These are phyloP conservation scores for Sigmodon hispidus DNA, from an alignment of 2,113 vertebrate genomes.

Conservation along the genomic window DNA sequence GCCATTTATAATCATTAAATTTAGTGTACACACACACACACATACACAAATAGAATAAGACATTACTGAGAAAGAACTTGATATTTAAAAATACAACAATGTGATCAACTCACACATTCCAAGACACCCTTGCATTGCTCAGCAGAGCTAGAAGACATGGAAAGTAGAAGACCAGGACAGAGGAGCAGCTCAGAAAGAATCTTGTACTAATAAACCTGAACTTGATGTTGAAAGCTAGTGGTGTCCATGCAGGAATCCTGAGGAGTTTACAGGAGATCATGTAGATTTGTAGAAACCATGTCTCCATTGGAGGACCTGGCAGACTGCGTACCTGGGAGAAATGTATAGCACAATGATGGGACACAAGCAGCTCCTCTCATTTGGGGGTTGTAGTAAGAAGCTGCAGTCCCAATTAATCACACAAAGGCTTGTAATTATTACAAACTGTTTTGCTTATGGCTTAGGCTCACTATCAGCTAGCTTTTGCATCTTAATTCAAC, in stretches of 20 bases:
- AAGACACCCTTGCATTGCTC: not conserved
- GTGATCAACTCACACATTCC: not conserved
- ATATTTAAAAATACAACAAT: not conserved
- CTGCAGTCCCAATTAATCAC: no score
- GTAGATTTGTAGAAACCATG: not conserved
- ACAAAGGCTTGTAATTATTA: no score
- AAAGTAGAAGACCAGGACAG: not conserved
- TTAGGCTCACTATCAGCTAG: no score
- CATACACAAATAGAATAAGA: not conserved
- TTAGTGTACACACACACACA: not conserved
- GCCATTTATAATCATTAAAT: not conserved
- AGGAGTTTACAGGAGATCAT: not conserved
- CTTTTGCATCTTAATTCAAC: no score
- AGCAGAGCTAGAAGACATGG: not conserved
- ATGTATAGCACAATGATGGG: not conserved
- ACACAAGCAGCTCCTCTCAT: not conserved
- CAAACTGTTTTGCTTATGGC: no score
- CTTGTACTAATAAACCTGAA: not conserved
- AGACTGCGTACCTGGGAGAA: not conserved
- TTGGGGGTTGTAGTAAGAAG: no score
- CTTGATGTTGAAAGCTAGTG: not conserved
- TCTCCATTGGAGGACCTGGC: rapidly evolving
- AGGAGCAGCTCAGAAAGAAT: not conserved
- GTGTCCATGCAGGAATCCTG: not conserved
- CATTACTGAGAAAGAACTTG: not conserved